phyloP scores from a whole-genome alignment of 2,888 invertebrate species.

The Drosophila rellima region DNA sequence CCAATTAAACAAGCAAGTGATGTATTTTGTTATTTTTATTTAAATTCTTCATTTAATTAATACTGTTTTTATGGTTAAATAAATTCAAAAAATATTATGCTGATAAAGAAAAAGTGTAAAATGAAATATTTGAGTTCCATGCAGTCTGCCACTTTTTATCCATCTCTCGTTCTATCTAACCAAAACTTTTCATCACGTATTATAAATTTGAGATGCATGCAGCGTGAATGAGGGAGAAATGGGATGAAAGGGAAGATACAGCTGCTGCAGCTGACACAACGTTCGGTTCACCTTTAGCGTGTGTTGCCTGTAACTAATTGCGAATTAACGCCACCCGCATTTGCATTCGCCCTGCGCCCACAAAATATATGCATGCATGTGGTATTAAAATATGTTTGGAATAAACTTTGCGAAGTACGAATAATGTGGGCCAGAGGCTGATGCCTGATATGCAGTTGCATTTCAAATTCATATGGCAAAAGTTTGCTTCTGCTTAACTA shows the following conservation, averaged over 20 bases:
- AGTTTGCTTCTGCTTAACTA: slow-evolving; percentile 57
- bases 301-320: slow-evolving; percentile 49
- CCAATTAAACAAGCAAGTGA: neutral
- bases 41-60: neutral
- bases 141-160: neutral
- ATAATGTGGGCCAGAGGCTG: slow-evolving; percentile 50
- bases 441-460: slow-evolving; percentile 65
- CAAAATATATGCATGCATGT: slow-evolving; percentile 34
- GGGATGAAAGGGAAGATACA: slow-evolving; percentile 5
- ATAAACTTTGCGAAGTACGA: slow-evolving; percentile 46
- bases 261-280: slow-evolving; percentile 40
- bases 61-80: neutral
- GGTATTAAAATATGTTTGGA: slow-evolving; percentile 45
- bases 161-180: neutral
- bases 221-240: neutral
- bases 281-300: slow-evolving; percentile 33
- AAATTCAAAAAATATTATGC: neutral
- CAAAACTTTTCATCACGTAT: slow-evolving; percentile 43
- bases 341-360: slow-evolving; percentile 15
- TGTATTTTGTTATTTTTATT: neutral
- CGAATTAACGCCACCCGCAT: slow-evolving; percentile 46
- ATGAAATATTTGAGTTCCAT: slow-evolving; percentile 4
- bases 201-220: slow-evolving; percentile 32
- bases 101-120: neutral
- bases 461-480: slow-evolving; percentile 64